Evolutionary conservation across 2,797 vertebrate species (phyloP).

Genomic region (Periparus ater): DNA sequence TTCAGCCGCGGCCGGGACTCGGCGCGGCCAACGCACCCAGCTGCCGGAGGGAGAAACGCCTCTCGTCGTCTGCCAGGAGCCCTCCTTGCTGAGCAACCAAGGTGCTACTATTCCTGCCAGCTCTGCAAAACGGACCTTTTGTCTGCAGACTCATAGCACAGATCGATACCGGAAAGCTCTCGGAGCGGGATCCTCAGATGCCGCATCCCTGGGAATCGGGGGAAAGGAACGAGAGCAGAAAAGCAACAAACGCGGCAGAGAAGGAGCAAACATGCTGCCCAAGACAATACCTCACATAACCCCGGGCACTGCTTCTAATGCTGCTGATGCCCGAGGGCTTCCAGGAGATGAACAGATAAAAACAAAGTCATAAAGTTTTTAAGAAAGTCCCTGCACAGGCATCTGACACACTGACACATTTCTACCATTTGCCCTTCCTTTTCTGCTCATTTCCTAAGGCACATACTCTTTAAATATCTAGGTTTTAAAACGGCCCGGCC

Average conservation of each 20-base stretch:
- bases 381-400: neutral
- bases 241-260: neutral
- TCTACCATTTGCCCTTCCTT: neutral
- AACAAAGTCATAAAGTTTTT: neutral
- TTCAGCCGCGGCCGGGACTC: neutral
- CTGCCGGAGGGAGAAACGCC: neutral
- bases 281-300: neutral
- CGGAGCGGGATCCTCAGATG: neutral
- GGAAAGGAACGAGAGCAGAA: neutral
- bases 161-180: neutral
- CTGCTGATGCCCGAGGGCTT: neutral
- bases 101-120: neutral
- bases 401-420: conserved; percentile 12
- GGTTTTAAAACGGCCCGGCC: neutral
- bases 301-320: neutral
- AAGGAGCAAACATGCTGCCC: neutral
- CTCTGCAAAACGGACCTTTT: neutral
- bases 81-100: neutral
- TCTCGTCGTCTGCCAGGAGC: neutral
- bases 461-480: fast-evolving
- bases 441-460: neutral
- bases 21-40: neutral
- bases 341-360: neutral
- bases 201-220: neutral
- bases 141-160: neutral